phyloP scores from a whole-genome alignment of 1,140 invertebrate species.

The Halyomorpha halys region DNA sequence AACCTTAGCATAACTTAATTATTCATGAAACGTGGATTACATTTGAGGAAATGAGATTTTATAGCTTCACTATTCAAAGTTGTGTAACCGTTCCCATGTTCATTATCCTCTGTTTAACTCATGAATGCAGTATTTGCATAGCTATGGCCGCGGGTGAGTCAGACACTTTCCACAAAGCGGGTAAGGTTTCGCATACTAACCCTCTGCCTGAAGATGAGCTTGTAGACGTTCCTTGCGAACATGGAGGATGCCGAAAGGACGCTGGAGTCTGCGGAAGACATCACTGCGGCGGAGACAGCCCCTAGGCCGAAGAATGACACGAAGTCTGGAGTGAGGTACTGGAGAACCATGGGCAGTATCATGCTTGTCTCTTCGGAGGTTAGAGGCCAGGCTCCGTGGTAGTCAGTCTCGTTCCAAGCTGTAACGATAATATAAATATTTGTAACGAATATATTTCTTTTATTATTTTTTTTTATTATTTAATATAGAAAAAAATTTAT shows the following conservation, averaged over 20 bases:
- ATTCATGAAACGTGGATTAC: too few relatives aligned
- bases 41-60: too few relatives aligned
- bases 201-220: constrained; percentile 86
- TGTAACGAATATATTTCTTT: too few relatives aligned
- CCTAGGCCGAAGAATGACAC: constrained; percentile 94
- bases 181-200: constrained; percentile 39
- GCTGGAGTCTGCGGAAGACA: constrained; percentile 97
- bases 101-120: too few relatives aligned
- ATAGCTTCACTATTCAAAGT: too few relatives aligned
- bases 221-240: constrained; percentile 97
- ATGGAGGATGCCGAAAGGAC: constrained; percentile 93
- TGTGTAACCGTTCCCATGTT: too few relatives aligned
- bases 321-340: constrained; percentile 86
- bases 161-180: too few relatives aligned
- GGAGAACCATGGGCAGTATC: constrained; percentile 92
- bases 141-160: too few relatives aligned
- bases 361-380: constrained; percentile 72
- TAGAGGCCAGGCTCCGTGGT: constrained; percentile 59
- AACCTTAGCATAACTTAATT: too few relatives aligned
- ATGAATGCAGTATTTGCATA: too few relatives aligned
- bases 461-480: too few relatives aligned
- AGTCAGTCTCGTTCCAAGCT: constrained; percentile 91
- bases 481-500: too few relatives aligned
- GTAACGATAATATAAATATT: constrained; percentile 31
- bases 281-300: constrained; percentile 95